Evolutionary conservation across 2,888 invertebrate genomes (phyloP), one percentile per base, ranked within the genome.

Genomic region (Conistra vaccinii): DNA sequence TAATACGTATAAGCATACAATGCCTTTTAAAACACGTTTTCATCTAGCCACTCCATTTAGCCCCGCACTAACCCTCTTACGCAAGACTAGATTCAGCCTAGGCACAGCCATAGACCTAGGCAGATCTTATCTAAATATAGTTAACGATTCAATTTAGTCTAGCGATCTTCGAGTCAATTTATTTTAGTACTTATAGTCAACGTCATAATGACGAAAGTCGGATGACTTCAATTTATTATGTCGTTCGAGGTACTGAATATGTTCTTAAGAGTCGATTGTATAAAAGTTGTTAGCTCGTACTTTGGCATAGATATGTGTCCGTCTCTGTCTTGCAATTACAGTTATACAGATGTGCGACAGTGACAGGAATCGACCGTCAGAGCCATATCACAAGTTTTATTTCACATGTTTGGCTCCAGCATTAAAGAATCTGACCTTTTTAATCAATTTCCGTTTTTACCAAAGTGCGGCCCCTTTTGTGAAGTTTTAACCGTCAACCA

Each of bases 1-100:
- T 32, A 20, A 69, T 83, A 79, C 45, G 78, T 77, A 68, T 67
- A 32, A 26, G 26, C 53, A 58, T 26, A 57, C 17, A 29, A 73
- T 48, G 29, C 53, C 23, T 23, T 60, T n/a, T n/a, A n/a, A 39
- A 39, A 20, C 14, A 55, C 39, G 17, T 65, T 78, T 35, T 35
- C 6, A 85, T 85, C 73, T 67, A 66, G 14, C 71, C 73, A 84
- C 84, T 81, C 86, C 85, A 81, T 1, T 75, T 63, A 86, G 70
- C 12, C 62, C 55, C 55, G 32, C 39, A 70, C 42, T 32, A 55
- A 32, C 69, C 66, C 35, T 61, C 65, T 78, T 77, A 69, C 77
- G 57, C 61, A 82, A 83, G 87, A 88, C 88, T 87, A 88, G 87
- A 83, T 72, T 83, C 82, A 76, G 73, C 86, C 87, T 82, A 80